These are phyloP conservation scores for Drosophila buzzatii DNA, from an alignment of 2,888 invertebrate genomes.

Conservation along the genomic window DNA sequence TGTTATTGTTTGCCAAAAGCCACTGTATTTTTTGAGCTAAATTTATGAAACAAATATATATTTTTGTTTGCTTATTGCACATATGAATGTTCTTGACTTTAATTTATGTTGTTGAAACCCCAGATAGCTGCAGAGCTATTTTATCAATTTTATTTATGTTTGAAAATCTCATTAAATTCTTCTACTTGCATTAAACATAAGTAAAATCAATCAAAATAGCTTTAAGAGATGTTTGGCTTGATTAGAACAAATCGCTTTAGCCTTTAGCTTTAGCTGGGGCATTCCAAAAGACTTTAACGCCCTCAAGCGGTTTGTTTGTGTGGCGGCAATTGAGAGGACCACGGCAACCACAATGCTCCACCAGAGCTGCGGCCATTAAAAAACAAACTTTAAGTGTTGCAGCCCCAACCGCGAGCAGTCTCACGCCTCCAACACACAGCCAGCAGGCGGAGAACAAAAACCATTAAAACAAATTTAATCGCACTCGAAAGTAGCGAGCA, in stretches of 20 bases:
- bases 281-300: slow-evolving; percentile 22
- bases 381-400: slow-evolving; percentile 67
- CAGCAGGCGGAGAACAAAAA: slow-evolving; percentile 68
- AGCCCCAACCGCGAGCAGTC: slow-evolving; percentile 14
- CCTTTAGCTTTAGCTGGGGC: not conserved
- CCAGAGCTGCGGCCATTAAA: slow-evolving; percentile 68
- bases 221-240: not conserved
- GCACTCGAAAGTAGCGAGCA: slow-evolving; percentile 80
- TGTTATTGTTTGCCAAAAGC: slow-evolving; percentile 59
- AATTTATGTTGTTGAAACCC: not conserved
- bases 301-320: slow-evolving; percentile 31
- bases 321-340: slow-evolving; percentile 50
- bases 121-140: too few relatives aligned
- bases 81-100: not conserved
- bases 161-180: not conserved
- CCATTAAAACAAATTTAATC: slow-evolving; percentile 85
- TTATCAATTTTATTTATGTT: too few relatives aligned
- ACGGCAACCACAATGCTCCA: slow-evolving; percentile 41
- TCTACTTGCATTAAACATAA: not conserved
- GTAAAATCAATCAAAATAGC: not conserved
- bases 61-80: not conserved
- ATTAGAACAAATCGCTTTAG: slow-evolving; percentile 2
- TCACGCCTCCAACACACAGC: not conserved
- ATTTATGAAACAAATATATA: not conserved
- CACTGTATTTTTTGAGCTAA: too few relatives aligned